A percentile compares a stretch with the other conserved stretches of the same genome.
These are phyloP conservation scores for Phyto melanocephala DNA, from an alignment of 2,888 invertebrate genomes.

Conservation along the genomic window DNA sequence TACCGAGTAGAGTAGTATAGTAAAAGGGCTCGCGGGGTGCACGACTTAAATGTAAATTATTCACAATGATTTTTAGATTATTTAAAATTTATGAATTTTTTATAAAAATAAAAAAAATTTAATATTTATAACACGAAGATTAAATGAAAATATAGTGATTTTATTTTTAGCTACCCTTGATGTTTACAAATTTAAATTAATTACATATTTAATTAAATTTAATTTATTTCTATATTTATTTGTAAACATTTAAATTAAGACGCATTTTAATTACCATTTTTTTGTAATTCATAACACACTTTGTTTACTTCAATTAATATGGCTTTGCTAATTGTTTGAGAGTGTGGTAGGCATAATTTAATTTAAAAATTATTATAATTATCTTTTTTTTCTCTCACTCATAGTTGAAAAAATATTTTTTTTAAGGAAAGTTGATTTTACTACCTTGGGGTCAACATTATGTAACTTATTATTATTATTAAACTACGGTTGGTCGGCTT, in stretches of 20 bases:
- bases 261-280: neutral
- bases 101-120: neutral
- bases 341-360: neutral
- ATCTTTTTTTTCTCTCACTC: neutral
- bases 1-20: no score
- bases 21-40: no score
- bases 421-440: no score
- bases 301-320: constrained; percentile 1
- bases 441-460: no score
- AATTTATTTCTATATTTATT: neutral
- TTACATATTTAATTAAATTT: neutral
- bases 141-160: constrained; percentile 24
- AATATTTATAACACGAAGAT: constrained; percentile 4
- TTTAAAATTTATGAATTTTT: neutral
- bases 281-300: neutral
- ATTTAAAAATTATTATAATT: neutral
- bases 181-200: constrained; percentile 41
- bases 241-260: neutral
- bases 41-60: neutral
- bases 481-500: no score
- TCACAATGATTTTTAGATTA: neutral
- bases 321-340: neutral
- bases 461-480: no score
- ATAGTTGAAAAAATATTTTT: no score
- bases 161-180: constrained; percentile 28